Percentiles rank a stretch among this genome's conserved stretches.
These are phyloP conservation scores for Dendronephthya gigantea DNA, from an alignment of 64 coral and sea anemone genomes.

Conservation along the genomic window DNA sequence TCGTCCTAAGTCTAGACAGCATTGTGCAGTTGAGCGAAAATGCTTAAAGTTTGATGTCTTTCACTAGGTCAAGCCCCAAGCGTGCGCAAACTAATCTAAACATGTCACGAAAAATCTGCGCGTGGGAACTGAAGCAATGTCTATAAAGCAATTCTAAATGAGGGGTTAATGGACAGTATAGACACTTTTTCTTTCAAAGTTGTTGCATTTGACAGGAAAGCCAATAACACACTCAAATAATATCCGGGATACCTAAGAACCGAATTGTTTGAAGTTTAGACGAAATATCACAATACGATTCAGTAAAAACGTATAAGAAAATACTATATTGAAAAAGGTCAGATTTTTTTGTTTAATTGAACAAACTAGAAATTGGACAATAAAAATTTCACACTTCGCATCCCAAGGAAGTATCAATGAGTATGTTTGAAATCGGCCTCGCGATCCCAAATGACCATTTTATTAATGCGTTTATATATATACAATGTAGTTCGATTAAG, in stretches of 20 bases:
- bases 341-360: background rate
- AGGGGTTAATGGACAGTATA: background rate
- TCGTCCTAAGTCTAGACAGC: background rate
- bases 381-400: background rate
- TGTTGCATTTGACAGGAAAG: background rate
- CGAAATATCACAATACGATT: background rate
- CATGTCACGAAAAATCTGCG: background rate
- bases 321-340: background rate
- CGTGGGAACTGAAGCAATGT: background rate
- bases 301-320: too few relatives aligned
- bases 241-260: background rate
- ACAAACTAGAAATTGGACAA: background rate
- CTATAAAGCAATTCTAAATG: background rate
- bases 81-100: background rate
- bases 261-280: background rate
- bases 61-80: background rate
- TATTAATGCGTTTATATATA: background rate
- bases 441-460: too few relatives aligned
- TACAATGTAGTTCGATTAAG: too few relatives aligned
- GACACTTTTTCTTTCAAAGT: background rate
- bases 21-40: background rate
- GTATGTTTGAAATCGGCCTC: too few relatives aligned
- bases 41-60: background rate
- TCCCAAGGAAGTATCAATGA: too few relatives aligned
- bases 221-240: background rate